Evolutionary conservation across 2,888 invertebrate genomes (phyloP).

Genomic region (Trimorus sp.): DNA sequence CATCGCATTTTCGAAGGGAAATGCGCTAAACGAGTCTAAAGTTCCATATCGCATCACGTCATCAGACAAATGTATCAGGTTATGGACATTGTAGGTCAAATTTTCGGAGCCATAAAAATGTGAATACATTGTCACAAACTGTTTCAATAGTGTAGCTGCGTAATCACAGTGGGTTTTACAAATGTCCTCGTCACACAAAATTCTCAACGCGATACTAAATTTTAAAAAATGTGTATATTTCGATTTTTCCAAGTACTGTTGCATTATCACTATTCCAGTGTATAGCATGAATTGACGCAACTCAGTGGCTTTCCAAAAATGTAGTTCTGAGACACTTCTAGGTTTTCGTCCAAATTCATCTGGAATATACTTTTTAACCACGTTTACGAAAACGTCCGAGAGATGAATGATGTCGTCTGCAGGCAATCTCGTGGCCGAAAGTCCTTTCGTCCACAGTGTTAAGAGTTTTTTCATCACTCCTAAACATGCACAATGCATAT

Average conservation of each 20-base stretch:
- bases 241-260: too few species aligned
- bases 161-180: not conserved
- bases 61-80: not conserved
- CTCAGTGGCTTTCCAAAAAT: slow-evolving; percentile 70
- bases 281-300: not conserved
- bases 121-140: not conserved
- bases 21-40: not conserved
- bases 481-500: slow-evolving; percentile 16
- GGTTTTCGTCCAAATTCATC: slow-evolving; percentile 24
- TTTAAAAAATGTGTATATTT: not conserved
- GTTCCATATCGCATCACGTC: not conserved
- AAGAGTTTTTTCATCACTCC: slow-evolving; percentile 19
- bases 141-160: not conserved
- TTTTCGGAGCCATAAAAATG: not conserved
- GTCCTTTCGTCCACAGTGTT: not conserved
- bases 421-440: not conserved
- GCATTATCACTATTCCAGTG: not conserved
- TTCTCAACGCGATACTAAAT: not conserved
- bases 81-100: not conserved
- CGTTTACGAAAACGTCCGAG: not conserved
- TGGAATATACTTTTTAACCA: not conserved
- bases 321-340: slow-evolving; percentile 2
- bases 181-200: not conserved
- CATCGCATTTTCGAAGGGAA: not conserved
- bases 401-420: slow-evolving; percentile 8